Evolutionary conservation across 2,888 invertebrate species (phyloP), one percentile per base, ranked within the genome.

Genomic region (Acrocyrtus sp.): DNA sequence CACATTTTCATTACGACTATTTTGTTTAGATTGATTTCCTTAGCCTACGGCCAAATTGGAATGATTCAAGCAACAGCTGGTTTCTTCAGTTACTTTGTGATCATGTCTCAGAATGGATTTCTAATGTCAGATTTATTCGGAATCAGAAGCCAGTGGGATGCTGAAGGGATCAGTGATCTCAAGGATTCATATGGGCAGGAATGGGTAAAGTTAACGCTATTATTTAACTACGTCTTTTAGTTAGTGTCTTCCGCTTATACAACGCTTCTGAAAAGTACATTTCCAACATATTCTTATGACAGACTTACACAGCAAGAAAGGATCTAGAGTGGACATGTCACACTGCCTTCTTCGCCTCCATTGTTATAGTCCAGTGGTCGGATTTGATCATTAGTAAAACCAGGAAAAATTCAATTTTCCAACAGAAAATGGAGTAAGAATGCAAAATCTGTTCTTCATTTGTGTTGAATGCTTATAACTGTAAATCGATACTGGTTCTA

Each of bases 361-460:
- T 98, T 87, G 97, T 98, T 65, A 92, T 97, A 82, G 97, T 97
- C 82, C 97, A 98, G 85, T 98, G 97, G 97, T 95, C 97, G 81
- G 97, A 98, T 88, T 88, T 98, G 89, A 95, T 97, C 86, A 94
- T 98, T 84, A 97, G 97, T 87, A 98, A 98, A 89, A 98, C 97
- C 82, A 91, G 97, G 83, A 92, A 96, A 84, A 96, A 97, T 86
- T 97, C 97, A 62, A 92, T 98, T 85, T 87, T 97, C 82, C 96
- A 97, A 85, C 97, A 98, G 87, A 97, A 97, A 86, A 97, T 98
- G 97, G 92, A 91, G 87, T 87, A 84, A 82, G 83, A 57, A 22
- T 22, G 41, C 12, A 15, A 22, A 26, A n/a, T n/a, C n/a, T n/a
- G n/a, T n/a, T n/a, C n/a, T n/a, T n/a, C n/a, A n/a, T n/a, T n/a